Evolutionary conservation across 1,140 invertebrate species (phyloP), one percentile per base, ranked within the genome.

Genomic region (Drosophila prosaltans): DNA sequence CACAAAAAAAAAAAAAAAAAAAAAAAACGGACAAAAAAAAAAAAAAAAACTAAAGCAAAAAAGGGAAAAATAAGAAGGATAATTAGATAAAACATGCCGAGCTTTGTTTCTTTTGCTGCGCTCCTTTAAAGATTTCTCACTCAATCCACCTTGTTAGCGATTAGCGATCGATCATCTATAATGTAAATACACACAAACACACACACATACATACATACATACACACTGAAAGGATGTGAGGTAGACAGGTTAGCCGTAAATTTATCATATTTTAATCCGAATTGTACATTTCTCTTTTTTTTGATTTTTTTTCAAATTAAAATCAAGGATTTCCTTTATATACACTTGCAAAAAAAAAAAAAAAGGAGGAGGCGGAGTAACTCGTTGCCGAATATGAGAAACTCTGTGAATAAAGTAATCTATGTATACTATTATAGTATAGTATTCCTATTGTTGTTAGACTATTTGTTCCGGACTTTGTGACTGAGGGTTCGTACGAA

Each of bases 161-260:
- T 26, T 69, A 69, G 64, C 77, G 58, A 51, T 78, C 77, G 57
- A 51, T 78, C 74, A 74, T 74, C 81, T 71, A 86, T 78, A 48
- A 58, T 83, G 80, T 88, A 86, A 88, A 86, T 86, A 86, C 75
- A 80, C 69, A 70, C 71, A 36, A 11, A 58, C 28, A 30, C 6
- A 32, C 54, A 57, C 54, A 57, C 54, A 57, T 26, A 16, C 30
- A 58, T n/a, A 24, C 10, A 24, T 5, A 24, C 48, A 10, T n/a
- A 3, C 45, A 7, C 11, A 48, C 43, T 0, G 2, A 30, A 4
- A 30, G 2, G 4, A 30, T 4, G 4, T 6, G 45, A 10, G 21
- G 45, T 24, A 51, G 45, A 26, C 45, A 26, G 8, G 45, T 51
- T 51, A 51, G 45, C 21, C 45, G 16, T 51, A 51, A 26, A 51